A percentile compares a stretch with the other conserved stretches of the same genome.
Evolutionary conservation across 2,888 invertebrate genomes (phyloP).

Genomic region (Adelphocoris suturalis): DNA sequence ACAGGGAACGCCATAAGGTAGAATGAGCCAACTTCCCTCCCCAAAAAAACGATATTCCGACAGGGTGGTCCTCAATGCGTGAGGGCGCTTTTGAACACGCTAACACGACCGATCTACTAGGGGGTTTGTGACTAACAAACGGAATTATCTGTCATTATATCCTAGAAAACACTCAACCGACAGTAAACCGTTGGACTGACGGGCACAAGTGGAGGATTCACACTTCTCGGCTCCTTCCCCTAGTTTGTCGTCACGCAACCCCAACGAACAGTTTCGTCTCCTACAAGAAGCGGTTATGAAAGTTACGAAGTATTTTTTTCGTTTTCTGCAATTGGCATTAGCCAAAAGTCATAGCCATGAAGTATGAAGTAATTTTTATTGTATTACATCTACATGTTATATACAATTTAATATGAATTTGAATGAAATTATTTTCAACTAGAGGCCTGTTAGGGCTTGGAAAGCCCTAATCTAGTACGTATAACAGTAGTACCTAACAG

Average conservation of each 20-base stretch:
- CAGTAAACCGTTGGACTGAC: constrained; percentile 28
- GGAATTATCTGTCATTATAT: constrained; percentile 44
- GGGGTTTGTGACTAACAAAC: constrained; percentile 16
- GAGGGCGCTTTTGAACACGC: not conserved
- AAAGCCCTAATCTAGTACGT: too few relatives aligned
- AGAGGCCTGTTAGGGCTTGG: too few relatives aligned
- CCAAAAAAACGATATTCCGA: not conserved
- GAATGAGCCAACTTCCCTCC: not conserved
- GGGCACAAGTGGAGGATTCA: constrained; percentile 37
- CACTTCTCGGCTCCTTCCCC: not conserved
- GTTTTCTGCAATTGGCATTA: too few relatives aligned
- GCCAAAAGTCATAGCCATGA: too few relatives aligned
- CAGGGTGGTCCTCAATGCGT: not conserved
- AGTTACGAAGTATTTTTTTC: not conserved
- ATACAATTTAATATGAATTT: too few relatives aligned
- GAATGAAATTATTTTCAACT: too few relatives aligned
- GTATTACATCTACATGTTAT: too few relatives aligned
- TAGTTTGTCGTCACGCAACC: not conserved
- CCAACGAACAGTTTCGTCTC: not conserved
- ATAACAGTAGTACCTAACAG: too few relatives aligned
- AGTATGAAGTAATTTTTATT: too few relatives aligned
- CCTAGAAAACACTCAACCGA: not conserved
- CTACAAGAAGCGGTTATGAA: not conserved
- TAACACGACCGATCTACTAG: not conserved
- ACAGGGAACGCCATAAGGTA: not conserved